phyloP scores from a whole-genome alignment of 2,113 vertebrate genomes.

The Pelecanus crispus region DNA sequence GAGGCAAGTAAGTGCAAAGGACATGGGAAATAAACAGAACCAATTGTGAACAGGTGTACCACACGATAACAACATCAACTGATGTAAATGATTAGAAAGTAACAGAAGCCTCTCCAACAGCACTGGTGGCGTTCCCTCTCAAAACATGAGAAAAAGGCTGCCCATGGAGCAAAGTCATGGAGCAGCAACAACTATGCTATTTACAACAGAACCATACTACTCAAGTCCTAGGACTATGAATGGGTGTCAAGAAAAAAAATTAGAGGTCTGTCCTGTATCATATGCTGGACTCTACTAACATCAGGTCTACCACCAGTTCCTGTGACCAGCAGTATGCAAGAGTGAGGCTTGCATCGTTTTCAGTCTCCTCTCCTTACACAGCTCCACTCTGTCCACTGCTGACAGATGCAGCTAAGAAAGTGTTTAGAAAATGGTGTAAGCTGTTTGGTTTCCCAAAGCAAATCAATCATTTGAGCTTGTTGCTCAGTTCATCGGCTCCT shows the following conservation, averaged over 20 bases:
- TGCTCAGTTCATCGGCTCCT: neutral
- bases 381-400: neutral
- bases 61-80: too few species aligned
- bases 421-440: neutral
- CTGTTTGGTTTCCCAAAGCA: neutral
- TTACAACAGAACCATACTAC: neutral
- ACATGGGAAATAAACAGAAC: neutral
- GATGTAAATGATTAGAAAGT: neutral
- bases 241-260: neutral
- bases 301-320: neutral
- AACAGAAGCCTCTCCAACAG: neutral
- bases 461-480: neutral
- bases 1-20: neutral
- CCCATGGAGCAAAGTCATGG: neutral
- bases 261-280: neutral
- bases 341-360: too few species aligned
- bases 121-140: neutral
- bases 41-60: neutral
- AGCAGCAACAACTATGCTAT: neutral
- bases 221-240: neutral
- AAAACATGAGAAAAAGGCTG: neutral
- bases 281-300: neutral
- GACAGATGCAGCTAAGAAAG: neutral
- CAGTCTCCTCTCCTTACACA: neutral
- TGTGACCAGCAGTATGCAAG: neutral